These are phyloP conservation scores for Dasypus novemcinctus DNA, from an alignment of 2,113 vertebrate genomes.

Conservation along the genomic window DNA sequence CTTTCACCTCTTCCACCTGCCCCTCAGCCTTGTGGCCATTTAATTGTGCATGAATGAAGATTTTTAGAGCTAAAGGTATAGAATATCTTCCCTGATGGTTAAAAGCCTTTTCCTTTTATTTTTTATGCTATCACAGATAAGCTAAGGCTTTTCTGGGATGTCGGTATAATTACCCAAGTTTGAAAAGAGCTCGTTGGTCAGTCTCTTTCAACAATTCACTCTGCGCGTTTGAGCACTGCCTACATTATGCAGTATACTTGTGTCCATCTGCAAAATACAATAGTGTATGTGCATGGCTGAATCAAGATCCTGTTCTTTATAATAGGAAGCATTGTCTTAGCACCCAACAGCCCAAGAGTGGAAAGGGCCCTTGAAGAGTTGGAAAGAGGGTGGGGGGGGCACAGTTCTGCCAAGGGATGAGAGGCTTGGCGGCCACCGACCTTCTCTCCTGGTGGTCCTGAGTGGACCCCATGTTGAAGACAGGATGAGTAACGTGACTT, in stretches of 20 bases:
- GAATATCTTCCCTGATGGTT: background rate
- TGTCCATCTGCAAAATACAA: background rate
- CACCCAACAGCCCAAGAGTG: background rate
- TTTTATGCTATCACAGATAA: background rate
- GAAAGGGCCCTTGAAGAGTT: background rate
- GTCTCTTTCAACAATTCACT: background rate
- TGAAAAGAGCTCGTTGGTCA: background rate
- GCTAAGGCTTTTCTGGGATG: background rate
- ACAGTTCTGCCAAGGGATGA: background rate
- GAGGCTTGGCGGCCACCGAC: background rate
- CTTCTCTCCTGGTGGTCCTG: background rate
- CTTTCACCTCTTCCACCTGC: constrained; percentile 55
- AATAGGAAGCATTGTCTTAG: background rate
- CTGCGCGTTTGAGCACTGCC: background rate
- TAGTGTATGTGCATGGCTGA: background rate
- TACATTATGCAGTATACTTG: background rate
- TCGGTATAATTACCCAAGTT: background rate
- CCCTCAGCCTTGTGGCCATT: constrained; percentile 16
- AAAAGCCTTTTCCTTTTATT: background rate
- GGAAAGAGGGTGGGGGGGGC: background rate
- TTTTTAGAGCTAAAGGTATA: background rate
- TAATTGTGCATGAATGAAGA: constrained; percentile 49
- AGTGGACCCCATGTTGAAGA: background rate
- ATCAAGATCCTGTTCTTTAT: background rate
- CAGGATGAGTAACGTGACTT: background rate